Base-by-base conservation (phyloP, 2,113 vertebrate genomes). In the Zosterops japonicus region DNA sequence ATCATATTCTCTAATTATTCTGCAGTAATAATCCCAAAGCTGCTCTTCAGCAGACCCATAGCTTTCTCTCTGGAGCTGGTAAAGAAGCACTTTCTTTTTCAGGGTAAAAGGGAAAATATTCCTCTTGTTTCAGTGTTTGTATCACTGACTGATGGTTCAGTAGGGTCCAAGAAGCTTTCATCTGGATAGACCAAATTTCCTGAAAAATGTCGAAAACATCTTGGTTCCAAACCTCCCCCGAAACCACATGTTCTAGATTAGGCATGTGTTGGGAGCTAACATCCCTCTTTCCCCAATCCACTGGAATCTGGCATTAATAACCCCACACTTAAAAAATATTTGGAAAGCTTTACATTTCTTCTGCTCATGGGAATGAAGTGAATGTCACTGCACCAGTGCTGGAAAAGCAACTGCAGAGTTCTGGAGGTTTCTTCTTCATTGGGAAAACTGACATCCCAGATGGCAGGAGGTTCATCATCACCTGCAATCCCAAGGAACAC, bases 161-260 rank as follows among this genome's bases (percentile, higher is more conserved):
- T 36, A 71, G 56, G 28, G 78, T 96, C 93, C 95, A 95, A 96
- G 93, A 96, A 94, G 74, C 94, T 97, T 97, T 97, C 91, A 95
- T 97, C 95, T 95, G 91, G 89, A 82, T 95, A 91, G 75, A 90
- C 93, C 95, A 94, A 97, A 96, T 97, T 97, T 96, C 95, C 96
- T 97, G 95, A 95, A 97, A 39, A 94, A 96, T 88, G 94, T 95
- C 96, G 90, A n/a, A 95, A 95, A 91, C 94, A 94, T 57, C 74
- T 90, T 96, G 94, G 89, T 95, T 95, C 94, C 90, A 95, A 95
- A 85, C 87, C 91, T 94, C 50, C 89, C 93, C 87, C 36, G 5
- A 87, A 72, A 35, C 50, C 96, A 95, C 87, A 23, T 95, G 95
- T 86, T 96, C 95, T 95, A 96, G 95, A 93, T 96, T 93, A 96